phyloP scores from a whole-genome alignment of 2,113 vertebrate species.

The Oryzias melastigma region DNA sequence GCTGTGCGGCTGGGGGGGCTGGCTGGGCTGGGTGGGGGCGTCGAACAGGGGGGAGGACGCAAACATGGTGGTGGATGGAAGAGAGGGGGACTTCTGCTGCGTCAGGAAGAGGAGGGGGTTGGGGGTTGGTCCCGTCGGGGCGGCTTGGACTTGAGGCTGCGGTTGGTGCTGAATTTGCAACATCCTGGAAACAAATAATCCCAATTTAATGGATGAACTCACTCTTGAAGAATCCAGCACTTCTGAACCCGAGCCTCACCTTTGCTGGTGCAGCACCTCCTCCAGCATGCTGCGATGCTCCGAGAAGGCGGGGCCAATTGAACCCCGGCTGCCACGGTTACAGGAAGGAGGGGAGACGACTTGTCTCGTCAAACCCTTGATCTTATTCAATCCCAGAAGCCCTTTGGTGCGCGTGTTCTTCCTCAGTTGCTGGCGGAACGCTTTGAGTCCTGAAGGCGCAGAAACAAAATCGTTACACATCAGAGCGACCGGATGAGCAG shows the following conservation, averaged over 20 bases:
- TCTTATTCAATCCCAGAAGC: conserved; percentile 92
- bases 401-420: conserved; percentile 91
- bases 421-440: conserved; percentile 93
- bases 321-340: conserved; percentile 79
- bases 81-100: conserved; percentile 60
- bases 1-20: conserved; percentile 69
- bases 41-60: conserved; percentile 67
- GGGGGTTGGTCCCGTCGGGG: conserved; percentile 65
- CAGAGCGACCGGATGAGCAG: conserved; percentile 1
- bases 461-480: conserved; percentile 42
- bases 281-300: conserved; percentile 83
- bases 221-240: too few relatives aligned
- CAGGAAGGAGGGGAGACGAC: conserved; percentile 80
- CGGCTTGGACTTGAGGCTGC: conserved; percentile 68
- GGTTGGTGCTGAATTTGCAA: conserved; percentile 89
- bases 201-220: not conserved
- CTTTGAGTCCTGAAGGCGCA: conserved; percentile 85
- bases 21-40: conserved; percentile 51
- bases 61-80: conserved; percentile 64
- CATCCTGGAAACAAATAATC: conserved; percentile 77
- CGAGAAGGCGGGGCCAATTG: conserved; percentile 76
- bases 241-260: conserved; percentile 67
- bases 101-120: conserved; percentile 69
- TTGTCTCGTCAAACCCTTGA: conserved; percentile 90
- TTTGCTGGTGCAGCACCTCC: conserved; percentile 90